These are phyloP conservation scores for Cerastis leucographa DNA, from an alignment of 2,888 invertebrate genomes.

Conservation along the genomic window DNA sequence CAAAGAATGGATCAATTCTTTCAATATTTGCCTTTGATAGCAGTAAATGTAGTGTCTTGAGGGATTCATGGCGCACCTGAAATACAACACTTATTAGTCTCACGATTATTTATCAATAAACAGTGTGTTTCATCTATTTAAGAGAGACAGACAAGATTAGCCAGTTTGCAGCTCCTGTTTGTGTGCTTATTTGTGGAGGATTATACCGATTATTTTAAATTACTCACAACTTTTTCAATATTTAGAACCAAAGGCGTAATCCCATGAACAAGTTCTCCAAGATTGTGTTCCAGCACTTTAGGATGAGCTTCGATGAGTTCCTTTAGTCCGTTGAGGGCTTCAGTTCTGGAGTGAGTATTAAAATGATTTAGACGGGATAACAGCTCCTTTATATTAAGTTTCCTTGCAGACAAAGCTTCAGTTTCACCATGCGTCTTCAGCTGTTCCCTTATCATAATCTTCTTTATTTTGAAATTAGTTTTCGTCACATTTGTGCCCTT, in stretches of 20 bases:
- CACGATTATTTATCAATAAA: not conserved
- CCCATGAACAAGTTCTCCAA: conserved; percentile 93
- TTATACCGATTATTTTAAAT: not conserved
- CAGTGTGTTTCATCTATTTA: not conserved
- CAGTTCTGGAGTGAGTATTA: conserved; percentile 92
- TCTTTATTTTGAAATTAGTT: conserved; percentile 96
- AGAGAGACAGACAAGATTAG: not conserved
- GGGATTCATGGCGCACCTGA: conserved; percentile 89
- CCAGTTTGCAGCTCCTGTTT: too few relatives aligned
- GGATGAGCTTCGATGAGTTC: conserved; percentile 86
- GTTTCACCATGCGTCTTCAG: conserved; percentile 89
- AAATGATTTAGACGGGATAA: conserved; percentile 94
- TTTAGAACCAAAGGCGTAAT: conserved; percentile 93
- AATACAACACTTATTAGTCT: conserved; percentile 50
- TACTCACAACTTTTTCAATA: conserved; percentile 91
- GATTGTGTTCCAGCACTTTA: conserved; percentile 88
- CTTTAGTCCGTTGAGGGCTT: conserved; percentile 91
- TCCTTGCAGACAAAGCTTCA: conserved; percentile 92
- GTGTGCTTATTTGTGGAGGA: not conserved
- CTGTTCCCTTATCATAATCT: conserved; percentile 96
- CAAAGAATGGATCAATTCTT: conserved; percentile 93
- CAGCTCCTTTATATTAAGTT: conserved; percentile 93
- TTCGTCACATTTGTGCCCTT: conserved; percentile 97
- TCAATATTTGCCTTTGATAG: conserved; percentile 82
- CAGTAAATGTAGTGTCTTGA: conserved; percentile 90